phyloP scores from a whole-genome alignment of 2,797 vertebrate species.

The Sebastes reedi region DNA sequence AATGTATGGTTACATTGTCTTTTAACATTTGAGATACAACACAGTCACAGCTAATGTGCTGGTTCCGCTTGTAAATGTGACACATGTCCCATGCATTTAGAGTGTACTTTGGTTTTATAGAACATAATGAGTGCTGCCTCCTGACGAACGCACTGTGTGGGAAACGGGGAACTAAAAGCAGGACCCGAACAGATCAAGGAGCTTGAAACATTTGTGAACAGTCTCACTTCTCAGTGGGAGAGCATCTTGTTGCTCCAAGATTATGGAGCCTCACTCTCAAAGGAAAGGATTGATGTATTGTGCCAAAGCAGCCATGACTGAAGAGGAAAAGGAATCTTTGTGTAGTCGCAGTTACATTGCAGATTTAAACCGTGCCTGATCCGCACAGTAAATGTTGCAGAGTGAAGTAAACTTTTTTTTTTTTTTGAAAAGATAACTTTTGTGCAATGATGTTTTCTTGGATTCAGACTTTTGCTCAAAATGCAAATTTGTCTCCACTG shows the following conservation, averaged over 20 bases:
- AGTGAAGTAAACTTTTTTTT: background rate
- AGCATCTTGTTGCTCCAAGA: constrained; percentile 57
- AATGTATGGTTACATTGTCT: background rate
- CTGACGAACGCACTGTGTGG: constrained; percentile 40
- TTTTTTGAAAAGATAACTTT: background rate
- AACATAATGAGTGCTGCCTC: constrained; percentile 51
- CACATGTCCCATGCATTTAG: constrained; percentile 17
- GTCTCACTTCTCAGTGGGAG: constrained; percentile 64
- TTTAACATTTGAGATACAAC: background rate
- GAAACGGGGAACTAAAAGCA: constrained; percentile 38
- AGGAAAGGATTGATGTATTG: constrained; percentile 2
- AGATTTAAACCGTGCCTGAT: background rate
- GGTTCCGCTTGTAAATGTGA: background rate
- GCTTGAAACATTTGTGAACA: constrained; percentile 51
- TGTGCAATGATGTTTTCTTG: background rate
- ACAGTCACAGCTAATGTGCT: background rate
- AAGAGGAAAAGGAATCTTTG: background rate
- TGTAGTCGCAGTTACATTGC: background rate
- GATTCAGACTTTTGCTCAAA: background rate
- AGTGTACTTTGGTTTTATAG: constrained; percentile 22
- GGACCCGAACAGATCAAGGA: constrained; percentile 63
- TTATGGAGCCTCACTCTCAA: constrained; percentile 47
- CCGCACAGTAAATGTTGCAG: background rate
- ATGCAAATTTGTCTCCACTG: background rate
- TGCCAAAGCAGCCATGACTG: constrained; percentile 28